These are phyloP conservation scores for Coregonus ussuriensis DNA, from an alignment of 2,797 vertebrate species.

Conservation along the genomic window DNA sequence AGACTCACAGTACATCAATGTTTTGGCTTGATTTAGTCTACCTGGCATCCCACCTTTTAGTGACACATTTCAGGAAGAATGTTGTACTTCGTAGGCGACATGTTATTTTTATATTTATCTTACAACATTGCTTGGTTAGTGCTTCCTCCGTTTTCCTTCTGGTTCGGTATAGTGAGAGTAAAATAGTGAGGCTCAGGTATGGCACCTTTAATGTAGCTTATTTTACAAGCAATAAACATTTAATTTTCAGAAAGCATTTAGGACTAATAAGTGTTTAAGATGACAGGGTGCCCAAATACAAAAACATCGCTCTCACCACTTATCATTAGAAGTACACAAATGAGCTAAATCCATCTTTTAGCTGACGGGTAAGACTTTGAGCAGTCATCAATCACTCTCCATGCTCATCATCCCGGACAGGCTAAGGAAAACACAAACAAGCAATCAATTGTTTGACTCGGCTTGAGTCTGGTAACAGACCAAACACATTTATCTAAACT, in stretches of 20 bases:
- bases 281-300: neutral
- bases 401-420: constrained; percentile 48
- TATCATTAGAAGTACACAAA: neutral
- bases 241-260: neutral
- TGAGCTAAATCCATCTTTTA: constrained; percentile 39
- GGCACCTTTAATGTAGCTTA: neutral
- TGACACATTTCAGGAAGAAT: neutral
- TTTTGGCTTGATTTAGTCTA: neutral
- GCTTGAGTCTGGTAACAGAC: constrained; percentile 70
- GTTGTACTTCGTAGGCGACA: neutral
- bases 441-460: constrained; percentile 75
- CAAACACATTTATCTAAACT: constrained; percentile 70
- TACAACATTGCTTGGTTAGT: neutral
- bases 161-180: neutral
- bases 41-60: neutral
- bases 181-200: neutral
- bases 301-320: neutral
- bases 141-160: neutral
- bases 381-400: constrained; percentile 68
- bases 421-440: constrained; percentile 74
- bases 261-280: neutral
- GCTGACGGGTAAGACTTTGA: constrained; percentile 57
- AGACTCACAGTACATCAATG: too few species aligned
- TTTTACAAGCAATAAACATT: neutral
- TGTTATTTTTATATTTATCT: neutral